Evolutionary conservation across 2,797 vertebrate species (phyloP), one percentile per base, ranked within the genome.

Genomic region (Nannoperca obscura): DNA sequence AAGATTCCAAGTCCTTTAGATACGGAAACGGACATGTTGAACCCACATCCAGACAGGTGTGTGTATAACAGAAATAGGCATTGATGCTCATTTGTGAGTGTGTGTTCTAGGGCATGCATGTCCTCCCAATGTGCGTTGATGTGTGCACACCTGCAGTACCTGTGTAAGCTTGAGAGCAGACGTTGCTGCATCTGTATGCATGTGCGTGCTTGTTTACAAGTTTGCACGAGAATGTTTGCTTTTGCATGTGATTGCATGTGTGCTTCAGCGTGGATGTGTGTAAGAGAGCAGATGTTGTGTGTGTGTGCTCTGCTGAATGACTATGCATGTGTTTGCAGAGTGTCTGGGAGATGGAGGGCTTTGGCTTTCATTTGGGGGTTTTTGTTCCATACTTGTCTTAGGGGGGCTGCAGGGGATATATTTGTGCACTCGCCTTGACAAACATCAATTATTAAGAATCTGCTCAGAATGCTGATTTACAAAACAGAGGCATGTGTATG

Each of bases 401-500:
- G n/a, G 46, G 66, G 75, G 83, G 80, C 79, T 89, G 78, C 54
- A 57, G 75, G 57, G 83, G 83, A 81, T 86, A 82, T 86, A 82
- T 77, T 66, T 66, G 50, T 71, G 74, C 58, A 64, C 47, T 83
- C 49, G 53, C 78, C 71, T 69, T 72, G 76, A 85, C 88, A 89
- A 90, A 91, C 87, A 90, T 88, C 84, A 88, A 82, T 91, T 91
- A 89, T 92, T 78, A 82, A 89, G 77, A 81, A 63, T 87, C 54
- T 47, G 77, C 80, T 78, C 78, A 49, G 86, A 90, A 84, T 87
- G 67, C 86, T 79, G 87, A 92, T 93, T 82, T 85, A 78, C 80
- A 76, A 65, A 66, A 66, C 32, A 84, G 54, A 74, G 50, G 46
- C 63, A 6, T 54, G 32, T 4, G 12, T 49, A 2, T 44, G 19